phyloP scores from a whole-genome alignment of 2,888 invertebrate species.

The Acrobasis consociella region DNA sequence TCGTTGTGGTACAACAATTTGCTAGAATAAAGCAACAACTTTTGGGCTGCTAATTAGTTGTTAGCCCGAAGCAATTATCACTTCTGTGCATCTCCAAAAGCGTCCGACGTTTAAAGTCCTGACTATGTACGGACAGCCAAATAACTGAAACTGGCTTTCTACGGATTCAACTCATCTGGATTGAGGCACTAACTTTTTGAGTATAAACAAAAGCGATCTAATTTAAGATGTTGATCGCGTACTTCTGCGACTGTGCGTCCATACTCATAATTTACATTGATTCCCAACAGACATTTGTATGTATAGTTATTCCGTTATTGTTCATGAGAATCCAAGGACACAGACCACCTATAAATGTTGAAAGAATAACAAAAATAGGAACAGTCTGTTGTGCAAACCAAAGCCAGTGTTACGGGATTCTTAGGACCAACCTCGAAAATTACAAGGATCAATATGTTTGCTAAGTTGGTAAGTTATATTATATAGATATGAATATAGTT shows the following conservation, averaged over 20 bases:
- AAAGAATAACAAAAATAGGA: constrained; percentile 51
- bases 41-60: constrained; percentile 15
- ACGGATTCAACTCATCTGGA: constrained; percentile 46
- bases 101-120: constrained; percentile 5
- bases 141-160: constrained; percentile 35
- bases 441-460: constrained; percentile 54
- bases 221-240: constrained; percentile 71
- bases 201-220: constrained; percentile 68
- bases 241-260: constrained; percentile 55
- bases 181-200: constrained; percentile 48
- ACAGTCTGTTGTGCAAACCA: constrained; percentile 54
- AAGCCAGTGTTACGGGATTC: constrained; percentile 42
- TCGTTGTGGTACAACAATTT: background rate
- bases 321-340: constrained; percentile 68
- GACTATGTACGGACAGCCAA: constrained; percentile 18
- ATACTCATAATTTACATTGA: constrained; percentile 71
- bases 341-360: constrained; percentile 63
- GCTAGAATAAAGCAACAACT: background rate
- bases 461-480: constrained; percentile 66
- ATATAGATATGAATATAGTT: too few relatives aligned
- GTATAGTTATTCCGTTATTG: constrained; percentile 71
- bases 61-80: constrained; percentile 5
- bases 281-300: constrained; percentile 65
- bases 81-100: constrained; percentile 17
- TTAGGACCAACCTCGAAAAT: constrained; percentile 26